Evolutionary conservation across 2,113 vertebrate genomes (phyloP).

Genomic region (Triplophysa dalaica): DNA sequence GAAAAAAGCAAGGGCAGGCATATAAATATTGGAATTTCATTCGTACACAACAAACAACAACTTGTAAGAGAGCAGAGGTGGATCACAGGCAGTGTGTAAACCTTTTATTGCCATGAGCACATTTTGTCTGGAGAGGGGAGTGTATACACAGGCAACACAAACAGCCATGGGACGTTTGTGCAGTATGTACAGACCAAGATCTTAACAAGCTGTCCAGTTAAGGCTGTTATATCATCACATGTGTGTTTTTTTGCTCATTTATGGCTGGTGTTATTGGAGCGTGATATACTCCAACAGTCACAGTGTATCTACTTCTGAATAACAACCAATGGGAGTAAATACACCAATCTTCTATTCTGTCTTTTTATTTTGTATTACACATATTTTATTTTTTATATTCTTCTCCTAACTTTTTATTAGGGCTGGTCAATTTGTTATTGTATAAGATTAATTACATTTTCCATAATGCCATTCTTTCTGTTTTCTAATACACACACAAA

Average conservation of each 20-base stretch:
- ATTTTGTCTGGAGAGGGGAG: conserved; percentile 7
- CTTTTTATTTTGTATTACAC: neutral
- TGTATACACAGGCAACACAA: conserved; percentile 8
- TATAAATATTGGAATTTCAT: conserved; percentile 13
- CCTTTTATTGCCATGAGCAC: conserved; percentile 28
- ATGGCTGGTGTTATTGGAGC: conserved; percentile 6
- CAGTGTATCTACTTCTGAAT: neutral
- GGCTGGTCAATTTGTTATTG: neutral
- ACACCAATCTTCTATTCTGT: neutral
- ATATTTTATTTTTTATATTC: neutral
- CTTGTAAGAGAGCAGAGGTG: neutral
- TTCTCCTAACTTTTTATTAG: neutral
- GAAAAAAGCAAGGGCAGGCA: conserved; percentile 22
- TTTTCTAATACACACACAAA: too few relatives aligned
- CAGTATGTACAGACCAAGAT: conserved; percentile 1
- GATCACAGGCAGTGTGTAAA: conserved; percentile 25
- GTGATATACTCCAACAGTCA: neutral
- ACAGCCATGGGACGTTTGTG: conserved; percentile 38
- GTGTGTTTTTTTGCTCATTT: conserved; percentile 15
- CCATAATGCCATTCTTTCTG: too few relatives aligned
- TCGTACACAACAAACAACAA: conserved; percentile 15
- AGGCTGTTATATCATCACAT: conserved; percentile 19
- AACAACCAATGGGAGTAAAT: neutral
- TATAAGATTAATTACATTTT: too few relatives aligned
- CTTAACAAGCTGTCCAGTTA: conserved; percentile 25